These are phyloP conservation scores for Aphelinus certus DNA, from an alignment of 1,140 invertebrate species.

Conservation along the genomic window DNA sequence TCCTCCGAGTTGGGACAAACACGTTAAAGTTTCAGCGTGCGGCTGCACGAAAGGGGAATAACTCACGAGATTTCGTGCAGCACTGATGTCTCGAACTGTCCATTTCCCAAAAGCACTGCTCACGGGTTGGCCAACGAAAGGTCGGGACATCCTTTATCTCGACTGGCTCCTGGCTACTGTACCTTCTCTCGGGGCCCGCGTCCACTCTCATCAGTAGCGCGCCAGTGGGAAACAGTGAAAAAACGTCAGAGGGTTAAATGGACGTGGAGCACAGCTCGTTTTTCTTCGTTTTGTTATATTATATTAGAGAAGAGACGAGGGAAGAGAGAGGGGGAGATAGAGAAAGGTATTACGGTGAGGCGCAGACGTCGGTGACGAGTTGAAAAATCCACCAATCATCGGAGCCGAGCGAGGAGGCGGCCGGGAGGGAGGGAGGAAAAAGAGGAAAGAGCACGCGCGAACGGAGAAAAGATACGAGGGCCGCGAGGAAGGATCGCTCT, in stretches of 20 bases:
- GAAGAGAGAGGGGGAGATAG: not conserved
- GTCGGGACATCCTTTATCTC: slow-evolving; percentile 1
- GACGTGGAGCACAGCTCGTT: slow-evolving; percentile 3
- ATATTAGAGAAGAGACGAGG: not conserved
- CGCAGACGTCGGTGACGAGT: slow-evolving; percentile 12
- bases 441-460: not conserved
- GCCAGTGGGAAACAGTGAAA: too few species aligned
- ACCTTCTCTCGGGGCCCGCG: too few species aligned
- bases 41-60: not conserved
- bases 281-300: slow-evolving; percentile 12
- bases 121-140: not conserved
- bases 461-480: too few species aligned
- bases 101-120: not conserved
- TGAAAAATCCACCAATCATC: slow-evolving; percentile 20
- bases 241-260: not conserved
- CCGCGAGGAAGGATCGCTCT: too few species aligned
- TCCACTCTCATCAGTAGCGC: not conserved
- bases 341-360: not conserved
- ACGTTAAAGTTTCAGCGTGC: slow-evolving; percentile 10
- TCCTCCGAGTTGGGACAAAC: not conserved
- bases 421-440: not conserved
- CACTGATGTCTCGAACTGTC: not conserved
- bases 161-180: not conserved
- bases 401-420: not conserved
- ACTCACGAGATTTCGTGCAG: not conserved